A percentile compares a stretch with the other conserved stretches of the same genome.
phyloP scores from a whole-genome alignment of 2,113 vertebrate genomes.

The Psittacara wagleri region DNA sequence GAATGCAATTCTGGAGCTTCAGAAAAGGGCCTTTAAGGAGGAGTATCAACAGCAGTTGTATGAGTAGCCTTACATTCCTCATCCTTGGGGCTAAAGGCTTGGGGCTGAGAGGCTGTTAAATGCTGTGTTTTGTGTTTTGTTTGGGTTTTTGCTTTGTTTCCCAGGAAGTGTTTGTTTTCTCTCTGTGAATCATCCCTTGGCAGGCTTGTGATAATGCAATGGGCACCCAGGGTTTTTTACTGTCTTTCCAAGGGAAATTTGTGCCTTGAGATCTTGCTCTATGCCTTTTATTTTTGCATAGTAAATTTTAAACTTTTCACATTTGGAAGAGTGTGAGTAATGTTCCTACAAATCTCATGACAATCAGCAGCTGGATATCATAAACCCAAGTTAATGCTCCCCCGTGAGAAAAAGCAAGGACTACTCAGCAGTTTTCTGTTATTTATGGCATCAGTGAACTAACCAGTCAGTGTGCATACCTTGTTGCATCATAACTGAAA shows the following conservation, averaged over 20 bases:
- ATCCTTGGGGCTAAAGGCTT: neutral
- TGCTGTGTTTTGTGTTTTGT: neutral
- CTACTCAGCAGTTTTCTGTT: neutral
- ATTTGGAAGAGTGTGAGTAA: neutral
- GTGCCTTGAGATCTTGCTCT: neutral
- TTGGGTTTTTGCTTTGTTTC: neutral
- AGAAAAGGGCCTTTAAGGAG: neutral
- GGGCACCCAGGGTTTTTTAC: neutral
- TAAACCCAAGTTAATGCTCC: neutral
- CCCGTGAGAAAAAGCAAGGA: neutral
- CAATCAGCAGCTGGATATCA: neutral
- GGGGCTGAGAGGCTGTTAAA: neutral
- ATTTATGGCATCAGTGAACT: neutral
- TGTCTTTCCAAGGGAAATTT: neutral
- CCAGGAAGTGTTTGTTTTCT: neutral
- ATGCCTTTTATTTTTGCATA: neutral
- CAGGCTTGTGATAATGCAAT: neutral
- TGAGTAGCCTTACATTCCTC: neutral
- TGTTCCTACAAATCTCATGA: neutral
- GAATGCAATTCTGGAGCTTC: neutral
- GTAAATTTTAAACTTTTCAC: neutral
- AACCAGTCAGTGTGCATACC: neutral
- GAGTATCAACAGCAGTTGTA: neutral
- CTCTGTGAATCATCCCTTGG: neutral
- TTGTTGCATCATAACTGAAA: neutral